Evolutionary conservation across 2,113 vertebrate species (phyloP).

Genomic region (Rhea americana): DNA sequence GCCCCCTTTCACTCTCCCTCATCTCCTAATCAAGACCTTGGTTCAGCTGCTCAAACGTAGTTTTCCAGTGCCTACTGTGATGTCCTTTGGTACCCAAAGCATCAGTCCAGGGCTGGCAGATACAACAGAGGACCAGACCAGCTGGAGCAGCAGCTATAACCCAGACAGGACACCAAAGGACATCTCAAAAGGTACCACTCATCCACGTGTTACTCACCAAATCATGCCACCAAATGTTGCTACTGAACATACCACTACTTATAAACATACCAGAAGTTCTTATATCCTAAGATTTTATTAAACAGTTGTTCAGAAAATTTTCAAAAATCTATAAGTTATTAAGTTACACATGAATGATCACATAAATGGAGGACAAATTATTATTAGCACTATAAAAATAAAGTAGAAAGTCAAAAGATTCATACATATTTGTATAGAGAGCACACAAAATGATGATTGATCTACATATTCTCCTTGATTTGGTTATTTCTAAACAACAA

Average conservation of each 20-base stretch:
- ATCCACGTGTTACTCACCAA: rapidly evolving
- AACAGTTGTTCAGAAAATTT: not conserved
- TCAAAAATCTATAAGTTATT: not conserved
- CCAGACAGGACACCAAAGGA: not conserved
- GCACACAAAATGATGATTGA: not conserved
- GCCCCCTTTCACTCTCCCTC: rapidly evolving
- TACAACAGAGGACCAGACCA: not conserved
- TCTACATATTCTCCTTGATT: not conserved
- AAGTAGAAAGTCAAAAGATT: not conserved
- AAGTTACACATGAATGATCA: not conserved
- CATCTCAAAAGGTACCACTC: not conserved
- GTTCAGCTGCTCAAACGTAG: not conserved
- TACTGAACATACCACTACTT: not conserved
- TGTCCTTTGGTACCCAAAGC: not conserved
- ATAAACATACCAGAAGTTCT: not conserved
- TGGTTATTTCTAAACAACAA: not conserved
- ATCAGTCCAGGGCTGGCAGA: not conserved
- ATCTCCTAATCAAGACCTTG: not conserved
- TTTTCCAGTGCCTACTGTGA: not conserved
- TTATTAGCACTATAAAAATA: not conserved
- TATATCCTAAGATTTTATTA: not conserved
- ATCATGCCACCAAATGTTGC: not conserved
- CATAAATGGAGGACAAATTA: not conserved
- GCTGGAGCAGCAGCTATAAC: not conserved
- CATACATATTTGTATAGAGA: not conserved